These are phyloP conservation scores for Apogon talboti DNA, from an alignment of 2,797 vertebrate species.

Conservation along the genomic window DNA sequence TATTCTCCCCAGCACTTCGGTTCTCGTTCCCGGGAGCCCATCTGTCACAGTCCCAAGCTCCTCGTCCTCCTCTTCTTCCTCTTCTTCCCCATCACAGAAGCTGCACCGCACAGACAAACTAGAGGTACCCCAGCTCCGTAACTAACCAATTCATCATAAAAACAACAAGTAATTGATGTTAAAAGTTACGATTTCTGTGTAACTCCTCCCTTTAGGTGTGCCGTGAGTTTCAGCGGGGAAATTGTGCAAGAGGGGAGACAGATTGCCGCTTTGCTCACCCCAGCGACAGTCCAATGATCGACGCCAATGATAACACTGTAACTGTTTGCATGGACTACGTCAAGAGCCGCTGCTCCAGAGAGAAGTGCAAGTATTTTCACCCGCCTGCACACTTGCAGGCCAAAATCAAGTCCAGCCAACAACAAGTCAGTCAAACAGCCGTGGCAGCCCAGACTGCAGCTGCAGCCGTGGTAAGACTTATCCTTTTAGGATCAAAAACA, in stretches of 20 bases:
- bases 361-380: conserved; percentile 99
- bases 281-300: conserved; percentile 98
- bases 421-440: conserved; percentile 95
- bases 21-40: conserved; percentile 93
- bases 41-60: conserved; percentile 90
- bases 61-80: conserved; percentile 88
- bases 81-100: conserved; percentile 94
- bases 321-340: conserved; percentile 99
- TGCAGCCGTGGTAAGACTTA: conserved; percentile 83
- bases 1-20: conserved; percentile 89
- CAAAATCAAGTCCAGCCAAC: conserved; percentile 99
- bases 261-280: conserved; percentile 99
- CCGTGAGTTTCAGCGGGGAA: conserved; percentile 99
- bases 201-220: conserved; percentile 87
- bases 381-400: conserved; percentile 99
- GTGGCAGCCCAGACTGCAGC: conserved; percentile 93
- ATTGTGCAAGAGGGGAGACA: conserved; percentile 97
- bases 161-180: not conserved
- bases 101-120: conserved; percentile 97
- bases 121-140: conserved; percentile 86
- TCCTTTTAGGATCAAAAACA: not conserved
- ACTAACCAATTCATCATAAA: too few species aligned
- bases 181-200: conserved; percentile 6
- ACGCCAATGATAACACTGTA: conserved; percentile 98
- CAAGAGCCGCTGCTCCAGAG: conserved; percentile 99